Percentiles rank a stretch among this genome's conserved stretches.
Evolutionary conservation across 2,797 vertebrate genomes (phyloP).

Genomic region (Hippopotamyrus pictus): DNA sequence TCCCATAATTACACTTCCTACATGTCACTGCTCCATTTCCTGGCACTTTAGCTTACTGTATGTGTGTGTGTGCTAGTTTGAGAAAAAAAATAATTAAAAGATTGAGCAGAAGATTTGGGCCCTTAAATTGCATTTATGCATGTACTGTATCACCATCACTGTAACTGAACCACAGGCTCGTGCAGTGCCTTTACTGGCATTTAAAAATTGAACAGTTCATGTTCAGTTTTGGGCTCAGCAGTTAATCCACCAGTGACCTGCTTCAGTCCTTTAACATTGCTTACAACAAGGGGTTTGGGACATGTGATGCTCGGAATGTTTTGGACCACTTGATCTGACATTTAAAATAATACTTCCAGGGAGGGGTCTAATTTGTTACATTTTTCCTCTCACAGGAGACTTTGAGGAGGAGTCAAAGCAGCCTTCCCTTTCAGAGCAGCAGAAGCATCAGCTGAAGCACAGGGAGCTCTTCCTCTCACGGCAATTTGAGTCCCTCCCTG

Average conservation of each 20-base stretch:
- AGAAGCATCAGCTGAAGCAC: constrained; percentile 90
- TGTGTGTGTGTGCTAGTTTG: neutral
- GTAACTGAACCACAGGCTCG: neutral
- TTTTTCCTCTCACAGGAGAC: constrained; percentile 61
- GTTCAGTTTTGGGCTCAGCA: neutral
- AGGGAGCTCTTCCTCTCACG: constrained; percentile 88
- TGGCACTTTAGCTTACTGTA: neutral
- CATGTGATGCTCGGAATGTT: neutral
- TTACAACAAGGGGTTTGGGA: neutral
- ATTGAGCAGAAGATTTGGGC: neutral
- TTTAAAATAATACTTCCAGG: neutral
- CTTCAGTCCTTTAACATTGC: neutral
- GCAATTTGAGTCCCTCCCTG: constrained; percentile 87
- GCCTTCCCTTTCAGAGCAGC: constrained; percentile 76
- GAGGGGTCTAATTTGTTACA: neutral
- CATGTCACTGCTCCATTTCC: neutral
- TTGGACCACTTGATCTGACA: neutral
- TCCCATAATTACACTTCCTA: constrained; percentile 8
- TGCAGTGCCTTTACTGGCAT: neutral
- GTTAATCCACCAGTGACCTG: neutral
- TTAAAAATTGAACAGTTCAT: neutral
- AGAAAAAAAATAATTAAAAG: neutral
- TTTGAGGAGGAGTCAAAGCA: constrained; percentile 94
- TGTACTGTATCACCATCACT: neutral
- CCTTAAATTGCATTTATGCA: neutral